Base-by-base conservation (phyloP, 1,140 invertebrate species). In the Macrotrachela quadricornifera region DNA sequence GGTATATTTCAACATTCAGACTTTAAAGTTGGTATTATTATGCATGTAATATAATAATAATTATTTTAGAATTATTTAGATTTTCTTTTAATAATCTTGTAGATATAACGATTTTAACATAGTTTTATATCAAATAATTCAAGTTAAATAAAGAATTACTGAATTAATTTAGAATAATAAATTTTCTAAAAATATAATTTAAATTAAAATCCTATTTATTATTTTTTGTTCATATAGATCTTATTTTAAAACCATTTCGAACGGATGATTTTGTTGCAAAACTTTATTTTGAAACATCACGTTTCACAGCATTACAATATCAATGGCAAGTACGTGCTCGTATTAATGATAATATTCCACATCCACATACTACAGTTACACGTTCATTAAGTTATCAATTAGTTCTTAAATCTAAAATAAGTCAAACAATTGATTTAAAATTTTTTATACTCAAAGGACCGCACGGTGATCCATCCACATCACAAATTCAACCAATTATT, bases 191-290 rank as follows among this genome's bases (percentile, higher is more conserved):
- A n/a, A n/a, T n/a, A n/a, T n/a, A n/a, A n/a, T 37, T 46, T 52
- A 39, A 10, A 38, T 21, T 15, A n/a, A 43, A 15, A 38, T 44
- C 41, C 36, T 15, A 30, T 30, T 30, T 30, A 30, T 30, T 30
- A 30, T 4, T 30, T 30, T 30, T 30, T n/a, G 3, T 53, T 58
- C 50, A 56, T 45, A 56, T 50, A 90, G 86, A 92, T 74, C 72
- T 91, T 57, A 85, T 90, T 71, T 74, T 91, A 73, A 86, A 85
- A 68, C 86, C 86, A 46, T 91, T 88, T 70, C 79, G 85, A 57
- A 90, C 85, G 3, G 87, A 91, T 67, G 86, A 91, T 64, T 90
- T 84, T 68, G 82, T 88, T 50, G 84, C 90, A 65, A 85, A 85
- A 69, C 69, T 91, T 55, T 91, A 85, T 68, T 91, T 90, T 63